These are phyloP conservation scores for Bemisia tabaci DNA, from an alignment of 1,140 invertebrate genomes.

Conservation along the genomic window DNA sequence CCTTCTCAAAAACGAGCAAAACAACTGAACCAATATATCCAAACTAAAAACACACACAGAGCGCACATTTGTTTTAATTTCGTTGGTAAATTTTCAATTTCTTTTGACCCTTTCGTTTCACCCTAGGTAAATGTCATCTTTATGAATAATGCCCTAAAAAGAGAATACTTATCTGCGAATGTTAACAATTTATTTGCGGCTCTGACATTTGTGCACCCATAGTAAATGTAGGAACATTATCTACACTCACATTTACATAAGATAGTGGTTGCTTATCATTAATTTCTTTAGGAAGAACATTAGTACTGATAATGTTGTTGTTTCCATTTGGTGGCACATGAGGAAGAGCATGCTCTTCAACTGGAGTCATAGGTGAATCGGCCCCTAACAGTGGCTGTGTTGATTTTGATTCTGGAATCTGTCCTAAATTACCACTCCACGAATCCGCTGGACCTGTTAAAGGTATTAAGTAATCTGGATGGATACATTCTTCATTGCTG, in stretches of 20 bases:
- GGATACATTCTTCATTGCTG: conserved; percentile 3
- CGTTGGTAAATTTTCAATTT: too few relatives aligned
- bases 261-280: not conserved
- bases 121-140: too few relatives aligned
- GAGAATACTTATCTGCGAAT: too few relatives aligned
- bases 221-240: not conserved
- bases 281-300: not conserved
- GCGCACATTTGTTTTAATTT: too few relatives aligned
- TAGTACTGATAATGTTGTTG: not conserved
- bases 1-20: too few relatives aligned
- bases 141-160: too few relatives aligned
- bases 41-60: too few relatives aligned
- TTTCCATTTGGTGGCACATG: not conserved
- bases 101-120: too few relatives aligned
- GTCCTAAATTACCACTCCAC: not conserved
- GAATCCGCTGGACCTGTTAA: not conserved
- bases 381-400: not conserved
- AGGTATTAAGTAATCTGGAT: conserved; percentile 9
- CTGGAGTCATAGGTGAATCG: not conserved
- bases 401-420: not conserved
- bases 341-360: not conserved
- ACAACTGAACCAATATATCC: too few relatives aligned
- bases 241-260: not conserved
- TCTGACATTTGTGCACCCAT: not conserved
- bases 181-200: not conserved